phyloP scores from a whole-genome alignment of 2,888 invertebrate species.

The Capitulum mitella region DNA sequence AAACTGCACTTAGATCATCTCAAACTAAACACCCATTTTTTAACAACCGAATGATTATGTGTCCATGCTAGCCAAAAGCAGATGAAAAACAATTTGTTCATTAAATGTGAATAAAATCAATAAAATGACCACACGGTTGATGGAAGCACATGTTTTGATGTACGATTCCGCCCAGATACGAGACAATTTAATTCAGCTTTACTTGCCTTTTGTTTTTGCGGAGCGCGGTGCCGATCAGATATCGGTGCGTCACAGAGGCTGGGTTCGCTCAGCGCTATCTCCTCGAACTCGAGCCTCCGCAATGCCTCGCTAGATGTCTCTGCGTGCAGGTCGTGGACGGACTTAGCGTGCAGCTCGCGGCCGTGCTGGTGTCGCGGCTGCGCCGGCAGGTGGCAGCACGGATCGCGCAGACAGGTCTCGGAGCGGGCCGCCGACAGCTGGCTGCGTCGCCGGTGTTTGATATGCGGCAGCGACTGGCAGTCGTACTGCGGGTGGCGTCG shows the following conservation, averaged over 20 bases:
- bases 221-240: neutral
- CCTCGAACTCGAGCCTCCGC: neutral
- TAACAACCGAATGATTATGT: too few relatives aligned
- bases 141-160: neutral
- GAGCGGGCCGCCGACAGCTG: neutral
- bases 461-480: constrained; percentile 15
- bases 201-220: neutral
- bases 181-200: too few relatives aligned
- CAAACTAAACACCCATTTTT: too few relatives aligned
- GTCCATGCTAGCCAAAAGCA: too few relatives aligned
- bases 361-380: neutral
- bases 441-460: neutral
- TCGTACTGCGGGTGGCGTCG: neutral
- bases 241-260: constrained; percentile 6
- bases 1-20: too few relatives aligned
- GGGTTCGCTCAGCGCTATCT: constrained; percentile 19
- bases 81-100: too few relatives aligned
- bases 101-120: too few relatives aligned
- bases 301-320: constrained; percentile 6
- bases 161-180: too few relatives aligned
- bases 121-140: neutral
- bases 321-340: constrained; percentile 9
- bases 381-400: constrained; percentile 15
- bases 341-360: constrained; percentile 1
- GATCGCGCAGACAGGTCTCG: constrained; percentile 3